Conservation (phyloP, 2,113 vertebrate genomes). For the rat (Rattus norvegicus) region GRCr8 NC_086020.1:130320501-130321000, state of each 20-base stretch:
- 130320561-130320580: background rate
- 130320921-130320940: background rate
- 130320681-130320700: background rate
- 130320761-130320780: background rate
- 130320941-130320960: background rate
- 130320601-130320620: background rate
- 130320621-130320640: background rate
- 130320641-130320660: background rate
- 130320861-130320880: background rate
- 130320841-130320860: background rate
- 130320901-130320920: background rate
- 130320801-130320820: background rate
- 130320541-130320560: background rate
- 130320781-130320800: background rate
- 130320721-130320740: background rate
- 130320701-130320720: background rate
- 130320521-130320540: conserved; percentile 4
- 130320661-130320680: background rate
- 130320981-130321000: no score
- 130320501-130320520: background rate
- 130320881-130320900: background rate
- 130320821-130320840: background rate
- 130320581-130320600: background rate
- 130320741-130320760: background rate
- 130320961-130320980: background rate